Evolutionary conservation across 92 coral and sea anemone genomes (phyloP).

Genomic region (Zoanthus gigantus): DNA sequence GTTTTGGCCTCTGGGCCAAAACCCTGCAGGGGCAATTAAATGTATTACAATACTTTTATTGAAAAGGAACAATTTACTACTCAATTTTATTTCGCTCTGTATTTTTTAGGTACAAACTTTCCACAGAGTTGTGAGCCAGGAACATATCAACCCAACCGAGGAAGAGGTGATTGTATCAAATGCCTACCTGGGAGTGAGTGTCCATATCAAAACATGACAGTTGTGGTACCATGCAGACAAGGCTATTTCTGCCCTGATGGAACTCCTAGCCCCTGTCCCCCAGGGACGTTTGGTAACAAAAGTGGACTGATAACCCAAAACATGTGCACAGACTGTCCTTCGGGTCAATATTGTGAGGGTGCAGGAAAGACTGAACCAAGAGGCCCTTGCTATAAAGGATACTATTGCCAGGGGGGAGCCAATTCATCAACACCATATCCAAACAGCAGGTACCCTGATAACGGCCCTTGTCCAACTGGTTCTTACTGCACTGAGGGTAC

Average conservation of each 20-base stretch:
- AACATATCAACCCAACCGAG: constrained; percentile 86
- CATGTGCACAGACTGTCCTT: constrained; percentile 91
- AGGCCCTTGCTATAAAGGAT: constrained; percentile 84
- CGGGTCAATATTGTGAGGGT: constrained; percentile 85
- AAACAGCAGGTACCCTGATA: constrained; percentile 69
- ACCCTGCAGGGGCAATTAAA: no score
- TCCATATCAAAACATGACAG: constrained; percentile 90
- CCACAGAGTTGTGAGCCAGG: constrained; percentile 88
- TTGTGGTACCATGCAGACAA: constrained; percentile 80
- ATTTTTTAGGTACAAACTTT: constrained; percentile 68
- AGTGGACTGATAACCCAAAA: constrained; percentile 70
- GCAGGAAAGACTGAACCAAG: constrained; percentile 79
- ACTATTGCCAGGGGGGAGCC: constrained; percentile 92
- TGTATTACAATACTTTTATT: not conserved
- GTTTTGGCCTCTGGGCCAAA: no score
- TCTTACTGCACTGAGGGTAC: constrained; percentile 86
- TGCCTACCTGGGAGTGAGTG: constrained; percentile 91
- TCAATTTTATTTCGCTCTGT: not conserved
- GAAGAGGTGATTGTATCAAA: constrained; percentile 78
- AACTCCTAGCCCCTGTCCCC: constrained; percentile 80
- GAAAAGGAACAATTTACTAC: not conserved
- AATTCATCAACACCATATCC: constrained; percentile 77
- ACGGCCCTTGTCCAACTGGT: constrained; percentile 92
- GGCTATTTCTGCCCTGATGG: constrained; percentile 97
- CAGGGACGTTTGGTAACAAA: constrained; percentile 92